phyloP scores from a whole-genome alignment of 64 coral and sea anemone species.

The Porites lutea region DNA sequence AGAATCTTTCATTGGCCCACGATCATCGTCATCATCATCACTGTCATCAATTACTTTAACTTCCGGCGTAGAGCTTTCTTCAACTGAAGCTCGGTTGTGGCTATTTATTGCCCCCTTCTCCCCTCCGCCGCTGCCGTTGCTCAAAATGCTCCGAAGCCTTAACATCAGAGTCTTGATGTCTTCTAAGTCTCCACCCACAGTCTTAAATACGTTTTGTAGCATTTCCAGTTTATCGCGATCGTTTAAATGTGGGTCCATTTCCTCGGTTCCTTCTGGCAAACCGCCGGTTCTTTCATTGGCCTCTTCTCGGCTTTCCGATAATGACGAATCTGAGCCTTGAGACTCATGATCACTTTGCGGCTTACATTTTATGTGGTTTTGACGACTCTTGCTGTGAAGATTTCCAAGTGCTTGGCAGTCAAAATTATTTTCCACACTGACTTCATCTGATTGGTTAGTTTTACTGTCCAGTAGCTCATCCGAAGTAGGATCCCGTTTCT shows the following conservation, averaged over 20 bases:
- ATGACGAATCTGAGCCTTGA: not conserved
- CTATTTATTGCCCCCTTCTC: not conserved
- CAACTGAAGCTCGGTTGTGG: not conserved
- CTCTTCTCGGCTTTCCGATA: not conserved
- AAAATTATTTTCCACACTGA: not conserved
- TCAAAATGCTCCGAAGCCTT: not conserved
- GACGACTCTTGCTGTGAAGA: not conserved
- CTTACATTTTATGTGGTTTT: not conserved
- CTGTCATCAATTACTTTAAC: slow-evolving; percentile 8
- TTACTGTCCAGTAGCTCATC: not conserved
- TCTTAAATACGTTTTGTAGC: slow-evolving; percentile 13
- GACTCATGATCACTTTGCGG: not conserved
- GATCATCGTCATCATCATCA: not conserved
- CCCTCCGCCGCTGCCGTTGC: not conserved
- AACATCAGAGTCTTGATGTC: slow-evolving; percentile 35
- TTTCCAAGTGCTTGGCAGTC: not conserved
- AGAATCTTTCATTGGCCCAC: not conserved
- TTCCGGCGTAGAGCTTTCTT: not conserved
- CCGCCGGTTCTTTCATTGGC: not conserved
- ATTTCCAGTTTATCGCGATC: not conserved
- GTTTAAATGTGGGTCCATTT: not conserved
- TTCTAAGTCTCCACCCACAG: slow-evolving; percentile 21
- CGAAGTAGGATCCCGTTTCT: not conserved
- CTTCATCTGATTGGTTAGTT: not conserved
- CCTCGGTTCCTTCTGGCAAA: not conserved